phyloP scores from a whole-genome alignment of 2,797 vertebrate genomes.

The Sebastes iracundus region DNA sequence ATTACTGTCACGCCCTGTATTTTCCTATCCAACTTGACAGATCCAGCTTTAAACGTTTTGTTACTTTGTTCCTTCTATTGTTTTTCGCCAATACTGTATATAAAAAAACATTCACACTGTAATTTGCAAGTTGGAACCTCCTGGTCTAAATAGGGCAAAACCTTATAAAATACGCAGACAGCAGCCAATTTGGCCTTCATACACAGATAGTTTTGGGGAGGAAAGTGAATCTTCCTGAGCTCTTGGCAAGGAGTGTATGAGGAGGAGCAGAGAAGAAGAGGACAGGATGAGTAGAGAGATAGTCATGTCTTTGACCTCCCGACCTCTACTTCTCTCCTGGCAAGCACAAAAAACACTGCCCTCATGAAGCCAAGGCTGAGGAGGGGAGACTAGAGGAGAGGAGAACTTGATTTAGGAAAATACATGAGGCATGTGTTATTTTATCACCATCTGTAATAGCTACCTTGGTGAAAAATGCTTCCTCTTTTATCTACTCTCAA shows the following conservation, averaged over 20 bases:
- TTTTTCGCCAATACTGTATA: conserved; percentile 10
- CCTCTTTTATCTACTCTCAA: conserved; percentile 46
- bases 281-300: conserved; percentile 14
- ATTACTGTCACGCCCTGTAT: not conserved
- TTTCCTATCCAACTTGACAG: conserved; percentile 19
- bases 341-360: not conserved
- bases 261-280: not conserved
- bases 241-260: conserved; percentile 9
- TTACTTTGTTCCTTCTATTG: conserved; percentile 13
- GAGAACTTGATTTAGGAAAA: not conserved
- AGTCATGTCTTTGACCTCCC: conserved; percentile 25
- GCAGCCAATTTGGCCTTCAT: conserved; percentile 36
- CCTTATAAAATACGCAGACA: conserved; percentile 21
- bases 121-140: conserved; percentile 36
- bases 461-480: conserved; percentile 33
- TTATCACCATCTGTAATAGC: conserved; percentile 40
- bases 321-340: conserved; percentile 17
- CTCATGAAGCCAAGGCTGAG: not conserved
- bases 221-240: conserved; percentile 32
- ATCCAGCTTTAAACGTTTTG: not conserved
- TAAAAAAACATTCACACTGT: not conserved
- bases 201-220: conserved; percentile 26
- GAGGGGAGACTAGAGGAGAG: not conserved
- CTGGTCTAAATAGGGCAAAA: conserved; percentile 20
- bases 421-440: conserved; percentile 8